Evolutionary conservation across 2,888 invertebrate genomes (phyloP).

Genomic region (Scrobipalpa atriplicella): DNA sequence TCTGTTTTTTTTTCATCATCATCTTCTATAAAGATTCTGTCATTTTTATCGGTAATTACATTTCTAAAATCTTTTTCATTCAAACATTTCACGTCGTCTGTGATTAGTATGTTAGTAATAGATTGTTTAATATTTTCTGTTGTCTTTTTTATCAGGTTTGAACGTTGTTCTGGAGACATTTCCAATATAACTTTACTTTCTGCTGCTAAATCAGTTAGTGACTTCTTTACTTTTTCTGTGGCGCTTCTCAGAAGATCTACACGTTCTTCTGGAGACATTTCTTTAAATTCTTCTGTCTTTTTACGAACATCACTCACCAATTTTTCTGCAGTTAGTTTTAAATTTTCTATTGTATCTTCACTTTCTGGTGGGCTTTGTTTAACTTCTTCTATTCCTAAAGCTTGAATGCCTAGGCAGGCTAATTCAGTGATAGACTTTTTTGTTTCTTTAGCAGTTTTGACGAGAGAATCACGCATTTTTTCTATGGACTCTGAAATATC

Average conservation of each 20-base stretch:
- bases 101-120: not conserved
- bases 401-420: not conserved
- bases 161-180: not conserved
- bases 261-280: conserved; percentile 14
- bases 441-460: not conserved
- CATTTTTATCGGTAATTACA: not conserved
- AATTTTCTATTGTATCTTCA: conserved; percentile 10
- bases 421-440: not conserved
- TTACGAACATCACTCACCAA: not conserved
- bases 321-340: conserved; percentile 5
- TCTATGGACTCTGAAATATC: not conserved
- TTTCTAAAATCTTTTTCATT: not conserved
- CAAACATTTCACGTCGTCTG: not conserved
- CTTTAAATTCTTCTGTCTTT: conserved; percentile 1
- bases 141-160: not conserved
- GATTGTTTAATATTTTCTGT: not conserved
- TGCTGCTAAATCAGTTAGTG: not conserved
- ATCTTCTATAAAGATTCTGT: not conserved
- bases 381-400: conserved; percentile 11
- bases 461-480: not conserved
- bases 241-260: not conserved
- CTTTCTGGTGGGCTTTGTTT: not conserved
- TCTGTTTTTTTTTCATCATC: not conserved
- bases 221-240: not conserved
- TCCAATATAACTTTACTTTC: not conserved